phyloP scores from a whole-genome alignment of 2,113 vertebrate species.

The Corythoichthys haematopterus region DNA sequence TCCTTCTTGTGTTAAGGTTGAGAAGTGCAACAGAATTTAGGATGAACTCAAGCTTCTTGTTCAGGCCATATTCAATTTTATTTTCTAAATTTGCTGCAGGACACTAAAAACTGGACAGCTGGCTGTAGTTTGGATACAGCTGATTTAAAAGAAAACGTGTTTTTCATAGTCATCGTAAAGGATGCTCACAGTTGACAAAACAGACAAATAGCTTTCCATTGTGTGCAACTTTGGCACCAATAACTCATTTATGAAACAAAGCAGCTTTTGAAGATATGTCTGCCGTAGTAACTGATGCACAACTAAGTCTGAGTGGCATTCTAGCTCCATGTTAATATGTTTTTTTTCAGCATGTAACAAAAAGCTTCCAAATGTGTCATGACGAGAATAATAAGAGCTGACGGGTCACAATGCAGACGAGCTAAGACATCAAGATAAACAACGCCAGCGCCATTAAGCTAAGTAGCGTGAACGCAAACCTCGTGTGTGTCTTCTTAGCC shows the following conservation, averaged over 20 bases:
- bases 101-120: too few relatives aligned
- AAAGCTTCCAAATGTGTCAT: background rate
- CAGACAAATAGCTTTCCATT: background rate
- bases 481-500: background rate
- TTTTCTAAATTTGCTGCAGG: too few relatives aligned
- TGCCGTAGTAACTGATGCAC: background rate
- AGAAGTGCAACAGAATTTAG: too few relatives aligned
- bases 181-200: too few relatives aligned
- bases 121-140: too few relatives aligned
- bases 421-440: background rate
- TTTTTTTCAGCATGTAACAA: background rate
- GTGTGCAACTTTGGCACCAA: too few relatives aligned
- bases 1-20: too few relatives aligned
- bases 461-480: background rate
- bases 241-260: too few relatives aligned
- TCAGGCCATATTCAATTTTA: too few relatives aligned
- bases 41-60: too few relatives aligned
- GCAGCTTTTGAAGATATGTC: background rate
- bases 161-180: too few relatives aligned
- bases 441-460: background rate
- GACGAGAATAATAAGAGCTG: background rate
- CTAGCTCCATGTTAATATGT: background rate
- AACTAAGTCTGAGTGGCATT: background rate
- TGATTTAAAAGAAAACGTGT: too few relatives aligned
- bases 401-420: background rate